These are phyloP conservation scores for Hipposideros larvatus DNA, from an alignment of 2,797 vertebrate genomes.

Conservation along the genomic window DNA sequence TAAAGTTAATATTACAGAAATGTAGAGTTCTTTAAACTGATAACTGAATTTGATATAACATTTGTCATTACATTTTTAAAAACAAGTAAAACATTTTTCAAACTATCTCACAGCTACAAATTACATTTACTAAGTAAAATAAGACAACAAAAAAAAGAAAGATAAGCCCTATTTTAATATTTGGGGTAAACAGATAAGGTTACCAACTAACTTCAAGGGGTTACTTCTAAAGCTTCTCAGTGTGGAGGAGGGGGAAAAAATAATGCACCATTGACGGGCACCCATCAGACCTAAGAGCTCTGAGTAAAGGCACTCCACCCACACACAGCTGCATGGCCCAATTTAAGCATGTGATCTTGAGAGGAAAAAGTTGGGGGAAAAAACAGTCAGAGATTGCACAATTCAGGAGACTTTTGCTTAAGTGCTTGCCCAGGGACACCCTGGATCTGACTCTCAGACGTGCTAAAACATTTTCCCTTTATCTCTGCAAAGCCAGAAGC, in stretches of 20 bases:
- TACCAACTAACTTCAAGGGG: neutral
- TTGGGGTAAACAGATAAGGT: neutral
- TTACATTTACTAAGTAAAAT: neutral
- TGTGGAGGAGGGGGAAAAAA: neutral
- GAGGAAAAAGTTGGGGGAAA: slow-evolving; percentile 54
- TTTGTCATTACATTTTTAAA: slow-evolving; percentile 18
- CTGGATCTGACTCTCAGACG: slow-evolving; percentile 56
- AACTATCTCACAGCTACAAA: neutral
- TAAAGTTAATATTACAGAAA: slow-evolving; percentile 40
- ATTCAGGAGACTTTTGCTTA: slow-evolving; percentile 64
- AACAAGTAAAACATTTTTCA: neutral
- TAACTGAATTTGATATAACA: neutral
- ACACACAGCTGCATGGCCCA: slow-evolving; percentile 81
- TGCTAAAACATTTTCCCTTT: slow-evolving; percentile 75
- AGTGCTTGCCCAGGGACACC: slow-evolving; percentile 65
- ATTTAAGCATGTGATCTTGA: slow-evolving; percentile 75
- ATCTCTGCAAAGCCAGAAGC: slow-evolving; percentile 65
- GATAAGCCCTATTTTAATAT: neutral
- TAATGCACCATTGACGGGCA: neutral
- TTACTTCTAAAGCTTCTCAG: slow-evolving; percentile 5
- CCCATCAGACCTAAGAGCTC: slow-evolving; percentile 48
- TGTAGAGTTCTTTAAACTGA: slow-evolving; percentile 32
- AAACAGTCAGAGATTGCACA: slow-evolving; percentile 67
- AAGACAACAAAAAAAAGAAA: neutral
- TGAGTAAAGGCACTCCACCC: slow-evolving; percentile 73